A percentile compares a stretch with the other conserved stretches of the same genome.
Conservation (phyloP, 2,113 vertebrate genomes). For the Notechis scutatus region DNA sequence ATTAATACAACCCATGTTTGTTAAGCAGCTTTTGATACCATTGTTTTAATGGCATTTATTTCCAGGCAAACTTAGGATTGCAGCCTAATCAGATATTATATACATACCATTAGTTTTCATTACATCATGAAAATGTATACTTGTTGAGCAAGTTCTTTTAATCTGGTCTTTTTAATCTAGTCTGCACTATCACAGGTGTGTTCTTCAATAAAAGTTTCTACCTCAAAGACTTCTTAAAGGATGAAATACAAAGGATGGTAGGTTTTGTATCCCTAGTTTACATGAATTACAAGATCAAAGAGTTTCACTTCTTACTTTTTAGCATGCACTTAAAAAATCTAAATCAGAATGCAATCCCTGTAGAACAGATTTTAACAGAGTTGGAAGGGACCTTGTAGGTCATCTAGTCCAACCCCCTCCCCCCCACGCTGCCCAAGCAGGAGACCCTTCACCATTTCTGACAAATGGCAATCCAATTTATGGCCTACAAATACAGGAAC, state of each 20-base stretch:
- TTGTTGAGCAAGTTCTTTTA: background rate
- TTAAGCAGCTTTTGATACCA: background rate
- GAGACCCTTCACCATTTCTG: no score
- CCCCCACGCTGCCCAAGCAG: no score
- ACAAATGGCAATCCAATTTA: no score
- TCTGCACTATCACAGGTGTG: slow-evolving; percentile 4
- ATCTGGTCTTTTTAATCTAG: slow-evolving; percentile 2
- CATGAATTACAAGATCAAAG: background rate
- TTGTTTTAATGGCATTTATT: background rate
- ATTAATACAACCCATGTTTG: background rate
- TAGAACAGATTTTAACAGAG: no score
- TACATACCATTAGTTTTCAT: background rate
- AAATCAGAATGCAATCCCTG: background rate
- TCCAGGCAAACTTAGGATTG: background rate
- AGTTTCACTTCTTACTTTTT: background rate
- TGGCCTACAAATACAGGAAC: no score
- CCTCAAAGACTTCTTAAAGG: background rate
- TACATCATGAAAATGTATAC: background rate
- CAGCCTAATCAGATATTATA: background rate
- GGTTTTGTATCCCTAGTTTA: background rate
- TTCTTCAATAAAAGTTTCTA: background rate
- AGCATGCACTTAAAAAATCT: background rate
- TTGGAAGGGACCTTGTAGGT: no score
- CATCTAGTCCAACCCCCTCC: no score
- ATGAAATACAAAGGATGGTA: background rate